Base-by-base conservation (phyloP, 2,797 vertebrate genomes). In the Phrynocephalus guinanensis region DNA sequence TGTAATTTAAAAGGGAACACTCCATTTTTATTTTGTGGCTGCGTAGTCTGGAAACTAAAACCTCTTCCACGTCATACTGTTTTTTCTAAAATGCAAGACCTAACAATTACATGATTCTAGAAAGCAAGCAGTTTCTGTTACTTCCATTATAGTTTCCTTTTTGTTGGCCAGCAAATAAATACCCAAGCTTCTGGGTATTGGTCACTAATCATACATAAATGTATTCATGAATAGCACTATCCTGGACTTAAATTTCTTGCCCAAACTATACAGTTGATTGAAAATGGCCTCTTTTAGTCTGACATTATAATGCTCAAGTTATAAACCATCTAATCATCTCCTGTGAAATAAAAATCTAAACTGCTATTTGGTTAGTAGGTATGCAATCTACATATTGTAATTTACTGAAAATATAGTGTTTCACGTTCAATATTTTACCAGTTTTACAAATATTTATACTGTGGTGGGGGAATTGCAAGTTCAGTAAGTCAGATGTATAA, bases 21-120 rank as follows among this genome's bases (percentile, higher is more conserved):
- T 79, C 38, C 75, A 73, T 81, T 87, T 78, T 72, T 90, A 60
- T 81, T 87, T 80, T 86, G 60, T 68, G n/a, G 28, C 22, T 38
- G 89, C 91, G 83, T 0, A 30, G 88, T 56, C 24, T 93, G 82
- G 85, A 93, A 93, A 91, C 88, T n/a, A 16, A 88, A 48, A 0
- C 30, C 16, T 52, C n/a, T 28, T 20, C 48, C 84, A 26, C 85
- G 38, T 44, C 38, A 44, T 44, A 44, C 0, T 44, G 3, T 44
- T 44, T 44, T 85, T 2, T 90, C 90, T 92, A 81, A 87, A 80
- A 91, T 86, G 71, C 5, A 82, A 38, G 90, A 26, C 1, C 73
- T 92, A 33, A 78, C 83, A 85, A 50, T 92, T 88, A 56, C 88
- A 92, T 91, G 88, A 85, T 52, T 67, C 76, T 82, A 78, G 44